phyloP scores from a whole-genome alignment of 30 jellyfish, hydroid and myxozoan genomes.

The Catostylus mosaicus region DNA sequence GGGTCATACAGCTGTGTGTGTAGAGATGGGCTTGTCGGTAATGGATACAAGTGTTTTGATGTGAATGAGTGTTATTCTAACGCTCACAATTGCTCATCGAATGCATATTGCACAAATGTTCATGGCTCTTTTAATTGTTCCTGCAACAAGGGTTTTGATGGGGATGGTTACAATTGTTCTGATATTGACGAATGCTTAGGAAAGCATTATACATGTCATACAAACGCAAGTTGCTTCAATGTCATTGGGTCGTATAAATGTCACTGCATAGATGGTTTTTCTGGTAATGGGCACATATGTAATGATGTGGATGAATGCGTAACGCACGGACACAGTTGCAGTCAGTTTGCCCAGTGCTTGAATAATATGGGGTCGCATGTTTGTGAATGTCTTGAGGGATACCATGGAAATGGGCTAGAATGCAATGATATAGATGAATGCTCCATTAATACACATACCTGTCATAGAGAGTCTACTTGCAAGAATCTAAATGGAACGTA shows the following conservation, averaged over 20 bases:
- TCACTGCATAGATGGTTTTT: conserved; percentile 31
- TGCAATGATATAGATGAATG: conserved; percentile 80
- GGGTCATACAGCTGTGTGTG: conserved; percentile 30
- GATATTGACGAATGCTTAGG: conserved; percentile 50
- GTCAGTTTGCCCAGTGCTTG: conserved; percentile 35
- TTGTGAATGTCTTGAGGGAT: conserved; percentile 63
- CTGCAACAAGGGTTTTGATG: conserved; percentile 49
- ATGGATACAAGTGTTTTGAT: conserved; percentile 52
- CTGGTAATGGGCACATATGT: conserved; percentile 57
- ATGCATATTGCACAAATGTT: conserved; percentile 44
- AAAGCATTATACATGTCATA: conserved; percentile 30
- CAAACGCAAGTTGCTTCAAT: conserved; percentile 3
- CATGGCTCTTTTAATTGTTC: conserved; percentile 40
- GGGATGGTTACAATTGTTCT: conserved; percentile 39
- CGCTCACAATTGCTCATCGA: conserved; percentile 21
- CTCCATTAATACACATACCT: conserved; percentile 7
- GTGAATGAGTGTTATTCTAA: conserved; percentile 40
- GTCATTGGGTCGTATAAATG: conserved; percentile 2
- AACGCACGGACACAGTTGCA: conserved; percentile 24
- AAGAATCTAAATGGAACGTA: conserved; percentile 17
- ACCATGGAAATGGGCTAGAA: conserved; percentile 53
- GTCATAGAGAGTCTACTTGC: conserved; percentile 38
- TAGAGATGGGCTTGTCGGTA: conserved; percentile 40
- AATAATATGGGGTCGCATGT: conserved; percentile 49
- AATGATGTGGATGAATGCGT: conserved; percentile 47